Evolutionary conservation across 92 coral and sea anemone species (phyloP).

Genomic region (Micromussa lordhowensis): DNA sequence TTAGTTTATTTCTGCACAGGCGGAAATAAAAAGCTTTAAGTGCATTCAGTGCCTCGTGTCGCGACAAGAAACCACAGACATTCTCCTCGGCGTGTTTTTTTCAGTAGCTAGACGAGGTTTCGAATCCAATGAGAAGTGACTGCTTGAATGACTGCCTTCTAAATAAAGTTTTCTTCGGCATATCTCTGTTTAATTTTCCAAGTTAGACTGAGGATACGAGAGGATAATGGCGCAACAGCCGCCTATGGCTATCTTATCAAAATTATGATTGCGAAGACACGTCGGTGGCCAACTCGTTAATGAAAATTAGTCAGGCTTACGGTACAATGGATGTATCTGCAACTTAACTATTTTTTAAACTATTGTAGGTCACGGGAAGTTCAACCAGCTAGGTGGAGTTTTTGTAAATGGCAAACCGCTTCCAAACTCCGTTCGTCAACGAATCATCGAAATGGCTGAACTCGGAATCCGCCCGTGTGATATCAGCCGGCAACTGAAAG

Average conservation of each 20-base stretch:
- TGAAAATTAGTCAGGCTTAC: conserved; percentile 34
- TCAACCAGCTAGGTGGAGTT: conserved; percentile 96
- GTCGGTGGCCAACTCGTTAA: conserved; percentile 1
- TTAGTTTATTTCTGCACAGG: not conserved
- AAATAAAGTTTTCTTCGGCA: not conserved
- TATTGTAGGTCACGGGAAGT: conserved; percentile 68
- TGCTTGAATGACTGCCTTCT: not conserved
- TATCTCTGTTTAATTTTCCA: not conserved
- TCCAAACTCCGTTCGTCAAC: conserved; percentile 88
- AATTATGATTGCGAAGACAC: not conserved
- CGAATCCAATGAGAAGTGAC: not conserved
- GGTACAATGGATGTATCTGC: not conserved
- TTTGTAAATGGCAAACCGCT: conserved; percentile 97
- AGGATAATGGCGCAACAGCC: not conserved
- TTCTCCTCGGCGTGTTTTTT: not conserved
- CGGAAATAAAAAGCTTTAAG: not conserved
- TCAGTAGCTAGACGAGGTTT: not conserved
- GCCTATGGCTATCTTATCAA: not conserved
- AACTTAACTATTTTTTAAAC: conserved; percentile 4
- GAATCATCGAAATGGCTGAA: conserved; percentile 93
- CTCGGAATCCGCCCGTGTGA: conserved; percentile 95
- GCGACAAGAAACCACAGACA: not conserved
- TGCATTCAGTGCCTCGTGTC: not conserved
- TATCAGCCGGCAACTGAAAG: conserved; percentile 94
- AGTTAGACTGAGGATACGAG: not conserved